Evolutionary conservation across 2,113 vertebrate species (phyloP).

Genomic region (Gasterosteus nipponicus): DNA sequence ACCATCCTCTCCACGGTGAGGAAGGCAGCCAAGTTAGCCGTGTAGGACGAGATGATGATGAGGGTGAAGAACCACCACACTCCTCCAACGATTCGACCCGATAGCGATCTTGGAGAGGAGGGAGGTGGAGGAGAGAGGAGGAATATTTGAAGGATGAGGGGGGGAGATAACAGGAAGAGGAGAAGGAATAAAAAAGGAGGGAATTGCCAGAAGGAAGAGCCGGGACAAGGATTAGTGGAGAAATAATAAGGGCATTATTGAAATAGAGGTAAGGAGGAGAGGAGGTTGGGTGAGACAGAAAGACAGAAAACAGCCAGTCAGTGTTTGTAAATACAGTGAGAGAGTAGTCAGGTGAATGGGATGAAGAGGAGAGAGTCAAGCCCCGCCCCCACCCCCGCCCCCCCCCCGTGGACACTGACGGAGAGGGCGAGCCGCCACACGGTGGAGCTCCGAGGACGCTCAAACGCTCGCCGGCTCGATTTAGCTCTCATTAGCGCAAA

Average conservation of each 20-base stretch:
- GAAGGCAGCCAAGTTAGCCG: constrained; percentile 98
- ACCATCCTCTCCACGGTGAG: constrained; percentile 99
- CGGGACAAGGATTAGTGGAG: constrained; percentile 21
- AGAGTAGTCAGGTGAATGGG: constrained; percentile 2
- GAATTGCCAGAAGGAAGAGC: constrained; percentile 2
- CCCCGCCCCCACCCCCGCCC: background rate
- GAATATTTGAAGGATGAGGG: constrained; percentile 22
- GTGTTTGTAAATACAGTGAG: constrained; percentile 2
- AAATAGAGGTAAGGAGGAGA: constrained; percentile 31
- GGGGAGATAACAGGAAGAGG: background rate
- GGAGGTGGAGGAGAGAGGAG: background rate
- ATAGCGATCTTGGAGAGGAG: constrained; percentile 87
- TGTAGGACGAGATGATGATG: constrained; percentile 99
- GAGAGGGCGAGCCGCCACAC: constrained; percentile 45
- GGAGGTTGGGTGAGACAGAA: constrained; percentile 29
- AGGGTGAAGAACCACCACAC: constrained; percentile 99
- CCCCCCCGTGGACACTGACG: background rate
- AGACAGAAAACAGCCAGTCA: constrained; percentile 41
- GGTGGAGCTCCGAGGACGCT: constrained; percentile 60
- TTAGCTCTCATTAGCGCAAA: constrained; percentile 48
- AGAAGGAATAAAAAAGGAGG: background rate
- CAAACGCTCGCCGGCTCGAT: constrained; percentile 16
- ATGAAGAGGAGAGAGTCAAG: constrained; percentile 17
- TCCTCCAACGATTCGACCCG: constrained; percentile 97
- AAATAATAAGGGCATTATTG: background rate